Evolutionary conservation across 2,888 invertebrate genomes (phyloP).

Genomic region (Loripinus fragilis): DNA sequence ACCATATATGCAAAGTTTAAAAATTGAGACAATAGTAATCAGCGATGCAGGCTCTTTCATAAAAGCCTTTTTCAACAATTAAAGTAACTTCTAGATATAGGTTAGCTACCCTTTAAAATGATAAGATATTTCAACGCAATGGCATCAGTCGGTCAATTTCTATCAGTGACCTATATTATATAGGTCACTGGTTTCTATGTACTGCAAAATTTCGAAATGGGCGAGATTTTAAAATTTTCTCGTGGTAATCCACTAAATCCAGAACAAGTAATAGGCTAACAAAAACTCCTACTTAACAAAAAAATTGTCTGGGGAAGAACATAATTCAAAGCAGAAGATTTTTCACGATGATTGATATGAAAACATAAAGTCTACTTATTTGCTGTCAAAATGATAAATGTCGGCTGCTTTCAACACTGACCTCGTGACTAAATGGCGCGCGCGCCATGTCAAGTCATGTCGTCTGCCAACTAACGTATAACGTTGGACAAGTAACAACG

Average conservation of each 20-base stretch:
- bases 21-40: too few species aligned
- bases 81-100: too few species aligned
- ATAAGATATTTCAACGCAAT: too few species aligned
- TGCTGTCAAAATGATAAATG: conserved; percentile 48
- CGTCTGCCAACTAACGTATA: conserved; percentile 43
- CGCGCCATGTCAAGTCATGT: conserved; percentile 46
- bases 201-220: too few species aligned
- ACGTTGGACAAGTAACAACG: neutral
- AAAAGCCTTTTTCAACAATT: too few species aligned
- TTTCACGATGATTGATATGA: conserved; percentile 44
- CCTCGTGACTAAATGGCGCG: conserved; percentile 60
- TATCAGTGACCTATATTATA: too few species aligned
- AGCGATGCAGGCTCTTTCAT: too few species aligned
- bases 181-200: too few species aligned
- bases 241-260: neutral
- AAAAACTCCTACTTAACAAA: neutral
- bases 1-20: too few species aligned
- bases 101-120: too few species aligned
- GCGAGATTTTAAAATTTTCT: too few species aligned
- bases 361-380: conserved; percentile 51
- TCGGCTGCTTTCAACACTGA: conserved; percentile 56
- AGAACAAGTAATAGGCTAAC: neutral
- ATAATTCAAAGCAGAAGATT: conserved; percentile 5
- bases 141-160: too few species aligned
- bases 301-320: neutral